A percentile compares a stretch with the other conserved stretches of the same genome.
These are phyloP conservation scores for Acanthacorydalis orientalis DNA, from an alignment of 2,888 invertebrate species.

Conservation along the genomic window DNA sequence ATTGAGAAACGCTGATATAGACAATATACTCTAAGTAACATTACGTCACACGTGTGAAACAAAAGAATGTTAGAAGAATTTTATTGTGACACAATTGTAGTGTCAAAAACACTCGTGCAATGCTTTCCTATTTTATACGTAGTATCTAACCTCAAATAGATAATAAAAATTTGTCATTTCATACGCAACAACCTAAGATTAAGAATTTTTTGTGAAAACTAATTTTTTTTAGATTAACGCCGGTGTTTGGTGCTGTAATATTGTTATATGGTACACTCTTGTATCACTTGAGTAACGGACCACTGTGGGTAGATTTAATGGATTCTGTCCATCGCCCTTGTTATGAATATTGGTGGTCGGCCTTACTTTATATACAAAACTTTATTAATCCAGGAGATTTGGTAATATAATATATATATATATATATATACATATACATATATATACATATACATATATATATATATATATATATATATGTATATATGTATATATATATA, in stretches of 20 bases:
- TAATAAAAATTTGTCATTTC: background rate
- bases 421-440: too few relatives aligned
- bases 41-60: too few relatives aligned
- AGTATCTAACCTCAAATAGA: too few relatives aligned
- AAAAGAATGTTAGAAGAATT: too few relatives aligned
- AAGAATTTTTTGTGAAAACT: background rate
- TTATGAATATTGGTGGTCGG: conserved; percentile 24
- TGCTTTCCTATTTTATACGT: too few relatives aligned
- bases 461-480: too few relatives aligned
- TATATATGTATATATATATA: too few relatives aligned
- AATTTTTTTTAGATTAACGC: conserved; percentile 23
- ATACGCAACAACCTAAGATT: background rate
- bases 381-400: conserved; percentile 18
- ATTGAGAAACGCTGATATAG: too few relatives aligned
- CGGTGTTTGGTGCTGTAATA: conserved; percentile 27
- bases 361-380: conserved; percentile 25
- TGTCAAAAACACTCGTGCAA: too few relatives aligned
- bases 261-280: conserved; percentile 25
- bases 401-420: conserved; percentile 11
- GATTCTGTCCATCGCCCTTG: conserved; percentile 17
- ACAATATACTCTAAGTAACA: too few relatives aligned
- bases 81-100: too few relatives aligned
- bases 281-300: conserved; percentile 29
- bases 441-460: too few relatives aligned
- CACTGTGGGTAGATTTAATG: conserved; percentile 24